These are phyloP conservation scores for Parauchenoglanis ngamensis DNA, from an alignment of 2,797 vertebrate species.

Conservation along the genomic window DNA sequence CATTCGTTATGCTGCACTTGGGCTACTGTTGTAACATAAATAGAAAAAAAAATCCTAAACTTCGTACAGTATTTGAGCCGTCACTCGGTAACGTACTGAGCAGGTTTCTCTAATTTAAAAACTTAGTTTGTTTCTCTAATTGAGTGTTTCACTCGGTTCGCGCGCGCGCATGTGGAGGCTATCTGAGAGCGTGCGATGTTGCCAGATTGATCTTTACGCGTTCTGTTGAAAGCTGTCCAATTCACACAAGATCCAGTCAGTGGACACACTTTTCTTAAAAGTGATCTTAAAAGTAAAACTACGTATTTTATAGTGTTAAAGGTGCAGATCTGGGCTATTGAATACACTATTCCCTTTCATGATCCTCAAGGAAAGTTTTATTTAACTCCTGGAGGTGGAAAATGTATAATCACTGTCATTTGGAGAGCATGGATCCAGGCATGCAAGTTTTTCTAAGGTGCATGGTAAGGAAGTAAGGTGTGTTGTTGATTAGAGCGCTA, in stretches of 20 bases:
- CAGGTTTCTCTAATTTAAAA: neutral
- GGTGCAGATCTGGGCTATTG: neutral
- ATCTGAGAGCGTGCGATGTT: neutral
- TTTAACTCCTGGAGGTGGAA: neutral
- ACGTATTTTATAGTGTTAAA: neutral
- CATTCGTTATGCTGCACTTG: neutral
- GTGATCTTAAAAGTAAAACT: neutral
- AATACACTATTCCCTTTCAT: neutral
- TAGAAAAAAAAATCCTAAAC: neutral
- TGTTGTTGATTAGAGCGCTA: neutral
- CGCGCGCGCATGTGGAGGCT: neutral
- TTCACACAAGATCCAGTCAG: neutral
- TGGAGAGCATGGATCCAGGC: neutral
- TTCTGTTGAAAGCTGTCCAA: neutral
- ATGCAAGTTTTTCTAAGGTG: neutral
- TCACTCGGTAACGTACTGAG: neutral
- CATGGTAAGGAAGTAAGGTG: neutral
- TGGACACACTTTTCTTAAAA: neutral
- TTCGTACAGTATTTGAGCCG: neutral
- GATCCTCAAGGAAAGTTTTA: too few species aligned
- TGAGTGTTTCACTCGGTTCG: neutral
- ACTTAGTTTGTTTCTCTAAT: neutral
- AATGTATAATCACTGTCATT: neutral
- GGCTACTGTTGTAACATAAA: neutral
- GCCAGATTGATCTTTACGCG: neutral